Base-by-base conservation (phyloP, 2,113 vertebrate species). In the Hyperopisus bebe region DNA sequence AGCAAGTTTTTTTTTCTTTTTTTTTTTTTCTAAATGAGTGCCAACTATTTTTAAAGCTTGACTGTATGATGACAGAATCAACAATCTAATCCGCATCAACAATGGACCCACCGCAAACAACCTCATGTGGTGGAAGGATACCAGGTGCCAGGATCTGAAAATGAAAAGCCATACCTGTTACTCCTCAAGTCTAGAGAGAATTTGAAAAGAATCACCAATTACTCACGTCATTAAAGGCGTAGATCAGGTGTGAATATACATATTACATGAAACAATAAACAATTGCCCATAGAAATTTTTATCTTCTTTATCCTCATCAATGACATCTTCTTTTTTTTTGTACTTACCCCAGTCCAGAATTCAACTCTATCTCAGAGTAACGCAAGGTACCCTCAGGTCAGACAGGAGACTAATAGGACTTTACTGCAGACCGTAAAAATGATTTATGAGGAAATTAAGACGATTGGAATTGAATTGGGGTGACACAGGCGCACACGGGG, bases 391-490 rank as follows among this genome's bases (percentile, higher is more conserved):
- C 74, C 85, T 85, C 86, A 86, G 86, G 91, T 90, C 89, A 91
- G 51, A 88, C 77, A 83, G 51, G 42, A 88, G 46, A 66, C 11
- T 83, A 86, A 88, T 88, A 88, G 47, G 53, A 86, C 86, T 90
- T 92, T 89, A 91, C 86, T 90, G 89, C 46, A 35, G 80, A 74
- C 89, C 44, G 88, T 92, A 89, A 91, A 91, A 90, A 91, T 88
- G 89, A 91, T 91, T 91, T 89, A 91, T 55, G 70, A 70, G 77
- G 66, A 91, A 92, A 91, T 58, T 87, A 86, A 90, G 89, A 89
- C 90, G 77, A 92, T 91, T 92, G 88, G 80, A 91, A 90, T n/a
- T 90, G 89, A 86, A 91, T 89, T 84, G 91, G 89, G 91, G 91
- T 91, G 90, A 92, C 91, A 89, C 77, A 89, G 84, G 74, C 90